phyloP scores from a whole-genome alignment of 2,113 vertebrate genomes.

The Rhynchopsitta pachyrhyncha region DNA sequence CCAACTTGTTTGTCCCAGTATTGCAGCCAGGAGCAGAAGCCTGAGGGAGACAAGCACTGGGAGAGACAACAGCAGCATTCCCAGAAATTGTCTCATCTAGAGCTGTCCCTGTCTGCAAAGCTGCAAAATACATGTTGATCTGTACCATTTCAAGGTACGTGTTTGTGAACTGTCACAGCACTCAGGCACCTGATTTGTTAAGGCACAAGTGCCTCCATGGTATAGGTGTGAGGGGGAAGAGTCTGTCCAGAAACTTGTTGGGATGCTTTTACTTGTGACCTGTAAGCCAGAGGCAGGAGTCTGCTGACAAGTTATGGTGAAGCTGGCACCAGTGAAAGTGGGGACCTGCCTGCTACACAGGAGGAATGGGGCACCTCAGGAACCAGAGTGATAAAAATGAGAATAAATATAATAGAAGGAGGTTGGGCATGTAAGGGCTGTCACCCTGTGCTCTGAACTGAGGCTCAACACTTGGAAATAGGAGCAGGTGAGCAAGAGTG shows the following conservation, averaged over 20 bases:
- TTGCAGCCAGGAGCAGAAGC: not conserved
- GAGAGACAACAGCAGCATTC: fast-evolving
- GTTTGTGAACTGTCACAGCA: not conserved
- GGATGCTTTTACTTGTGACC: not conserved
- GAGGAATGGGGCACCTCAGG: not conserved
- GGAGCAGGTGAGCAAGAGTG: not conserved
- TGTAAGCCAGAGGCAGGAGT: not conserved
- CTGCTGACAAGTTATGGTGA: not conserved
- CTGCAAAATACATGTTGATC: fast-evolving
- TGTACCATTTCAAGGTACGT: too few species aligned
- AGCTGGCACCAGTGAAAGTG: not conserved
- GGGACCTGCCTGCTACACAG: not conserved
- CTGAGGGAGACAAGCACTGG: not conserved
- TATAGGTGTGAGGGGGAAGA: not conserved
- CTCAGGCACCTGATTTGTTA: not conserved
- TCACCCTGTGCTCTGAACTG: not conserved
- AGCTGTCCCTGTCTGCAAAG: not conserved
- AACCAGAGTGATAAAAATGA: not conserved
- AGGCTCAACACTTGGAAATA: not conserved
- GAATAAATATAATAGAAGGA: not conserved
- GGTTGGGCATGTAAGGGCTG: not conserved
- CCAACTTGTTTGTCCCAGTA: too few species aligned
- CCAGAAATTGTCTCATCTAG: not conserved
- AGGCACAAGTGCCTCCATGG: not conserved
- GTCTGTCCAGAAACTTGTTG: not conserved